Percentiles rank a stretch among this genome's conserved stretches.
Conservation (phyloP, 2,888 invertebrate genomes). For the Tromatobia lineatoria region DNA sequence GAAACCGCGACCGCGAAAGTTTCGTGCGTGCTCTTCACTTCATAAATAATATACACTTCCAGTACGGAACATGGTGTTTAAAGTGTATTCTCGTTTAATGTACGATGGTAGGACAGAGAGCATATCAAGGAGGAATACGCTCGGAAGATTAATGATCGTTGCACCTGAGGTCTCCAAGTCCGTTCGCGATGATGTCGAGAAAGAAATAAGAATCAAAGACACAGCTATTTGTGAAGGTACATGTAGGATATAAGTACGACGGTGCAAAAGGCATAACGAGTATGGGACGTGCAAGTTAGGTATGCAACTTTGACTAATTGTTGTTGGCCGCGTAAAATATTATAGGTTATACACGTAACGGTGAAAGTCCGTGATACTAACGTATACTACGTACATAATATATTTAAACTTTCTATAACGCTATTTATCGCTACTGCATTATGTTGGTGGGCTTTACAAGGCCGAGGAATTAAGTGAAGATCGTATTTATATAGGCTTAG, state of each 20-base stretch:
- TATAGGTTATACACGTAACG: constrained; percentile 30
- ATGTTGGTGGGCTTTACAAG: neutral
- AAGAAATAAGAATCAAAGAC: constrained; percentile 43
- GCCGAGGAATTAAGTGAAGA: neutral
- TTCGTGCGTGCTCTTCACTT: constrained; percentile 33
- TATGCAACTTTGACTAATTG: constrained; percentile 51
- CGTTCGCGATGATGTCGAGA: constrained; percentile 37
- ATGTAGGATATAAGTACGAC: neutral
- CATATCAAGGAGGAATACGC: neutral
- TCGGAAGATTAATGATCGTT: constrained; percentile 50
- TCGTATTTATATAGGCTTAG: too few species aligned
- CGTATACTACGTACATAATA: neutral
- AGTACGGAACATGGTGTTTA: neutral
- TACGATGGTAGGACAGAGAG: neutral
- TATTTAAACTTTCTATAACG: constrained; percentile 22
- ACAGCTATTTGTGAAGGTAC: neutral
- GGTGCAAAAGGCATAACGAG: constrained; percentile 1
- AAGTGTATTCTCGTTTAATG: neutral
- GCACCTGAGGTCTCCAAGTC: constrained; percentile 41
- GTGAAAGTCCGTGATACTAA: constrained; percentile 32
- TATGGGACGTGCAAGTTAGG: constrained; percentile 17
- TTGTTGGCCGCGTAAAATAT: constrained; percentile 47
- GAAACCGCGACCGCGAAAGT: constrained; percentile 20
- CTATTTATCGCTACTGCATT: too few species aligned
- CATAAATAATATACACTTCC: constrained; percentile 27